Base-by-base conservation (phyloP, 2,888 invertebrate genomes). In the Xanthorhoe spadicearia region DNA sequence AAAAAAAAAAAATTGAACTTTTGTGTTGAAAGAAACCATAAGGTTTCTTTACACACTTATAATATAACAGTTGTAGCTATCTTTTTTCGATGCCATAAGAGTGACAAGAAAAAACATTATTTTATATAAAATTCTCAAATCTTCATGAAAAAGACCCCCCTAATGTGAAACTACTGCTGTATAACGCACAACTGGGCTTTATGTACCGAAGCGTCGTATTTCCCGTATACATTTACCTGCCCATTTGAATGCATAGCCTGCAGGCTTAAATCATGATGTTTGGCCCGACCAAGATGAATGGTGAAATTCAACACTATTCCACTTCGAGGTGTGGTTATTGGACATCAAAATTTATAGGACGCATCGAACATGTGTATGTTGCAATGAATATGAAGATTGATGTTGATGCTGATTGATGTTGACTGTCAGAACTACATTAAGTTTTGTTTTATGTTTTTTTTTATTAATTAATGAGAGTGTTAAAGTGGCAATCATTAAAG, bases 201-300 rank as follows among this genome's bases (percentile, higher is more conserved):
- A 9, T 50, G 18, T 50, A 32, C 32, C 15, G 15, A 15, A 15
- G 49, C 18, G 10, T 49, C 49, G 9, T 50, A 50, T 19, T 8
- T 50, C 6, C 49, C 49, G 19, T 50, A 50, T 50, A 50, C 18
- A 50, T 50, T 50, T 17, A 50, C 49, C 18, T 10, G 49, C 10
- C 49, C 7, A 50, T 50, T 18, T 50, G 18, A 50, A 50, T 50
- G 49, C n/a, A 54, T 17, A 4, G 35, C 53, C 18, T 15, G 35
- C n/a, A 10, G 18, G 43, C 23, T 51, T 38, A 32, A 58, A 59
- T 52, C 23, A 46, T 28, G 58, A 60, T 48, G 17, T 51, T 23
- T 51, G 28, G 43, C 10, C 28, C 32, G 19, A 32, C 46, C 53
- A 64, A 56, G 68, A 68, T 68, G 38, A 46, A 68, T 64, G 61